These are phyloP conservation scores for Tanytarsus gracilentus DNA, from an alignment of 2,888 invertebrate species.

Conservation along the genomic window DNA sequence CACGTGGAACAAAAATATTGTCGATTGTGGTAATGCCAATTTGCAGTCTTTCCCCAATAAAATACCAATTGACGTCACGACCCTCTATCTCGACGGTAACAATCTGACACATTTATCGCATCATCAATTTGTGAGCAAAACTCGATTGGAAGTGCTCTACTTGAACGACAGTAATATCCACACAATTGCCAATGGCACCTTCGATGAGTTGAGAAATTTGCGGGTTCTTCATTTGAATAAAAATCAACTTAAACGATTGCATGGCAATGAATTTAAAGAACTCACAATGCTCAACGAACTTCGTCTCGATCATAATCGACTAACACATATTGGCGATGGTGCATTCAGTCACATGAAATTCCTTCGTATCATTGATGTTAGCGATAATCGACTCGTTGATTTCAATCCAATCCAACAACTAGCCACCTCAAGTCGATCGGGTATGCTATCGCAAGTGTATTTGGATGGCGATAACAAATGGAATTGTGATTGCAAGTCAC, in stretches of 20 bases:
- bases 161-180: slow-evolving; percentile 70
- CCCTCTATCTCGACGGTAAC: slow-evolving; percentile 77
- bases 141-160: slow-evolving; percentile 66
- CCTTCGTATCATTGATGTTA: slow-evolving; percentile 62
- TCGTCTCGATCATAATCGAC: slow-evolving; percentile 66
- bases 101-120: slow-evolving; percentile 67
- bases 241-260: slow-evolving; percentile 59
- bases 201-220: slow-evolving; percentile 67
- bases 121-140: slow-evolving; percentile 80
- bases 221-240: slow-evolving; percentile 68
- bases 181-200: slow-evolving; percentile 69
- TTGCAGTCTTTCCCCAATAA: slow-evolving; percentile 66
- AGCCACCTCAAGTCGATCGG: slow-evolving; percentile 53
- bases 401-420: slow-evolving; percentile 65
- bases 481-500: slow-evolving; percentile 72
- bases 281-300: slow-evolving; percentile 64
- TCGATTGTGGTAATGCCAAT: slow-evolving; percentile 68
- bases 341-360: slow-evolving; percentile 66
- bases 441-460: slow-evolving; percentile 52
- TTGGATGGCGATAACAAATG: slow-evolving; percentile 65
- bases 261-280: slow-evolving; percentile 71
- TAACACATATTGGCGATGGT: slow-evolving; percentile 61
- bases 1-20: slow-evolving; percentile 75
- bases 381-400: slow-evolving; percentile 68
- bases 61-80: slow-evolving; percentile 84